Evolutionary conservation across 2,888 invertebrate species (phyloP), one percentile per base, ranked within the genome.

Genomic region (Archips xylosteana): DNA sequence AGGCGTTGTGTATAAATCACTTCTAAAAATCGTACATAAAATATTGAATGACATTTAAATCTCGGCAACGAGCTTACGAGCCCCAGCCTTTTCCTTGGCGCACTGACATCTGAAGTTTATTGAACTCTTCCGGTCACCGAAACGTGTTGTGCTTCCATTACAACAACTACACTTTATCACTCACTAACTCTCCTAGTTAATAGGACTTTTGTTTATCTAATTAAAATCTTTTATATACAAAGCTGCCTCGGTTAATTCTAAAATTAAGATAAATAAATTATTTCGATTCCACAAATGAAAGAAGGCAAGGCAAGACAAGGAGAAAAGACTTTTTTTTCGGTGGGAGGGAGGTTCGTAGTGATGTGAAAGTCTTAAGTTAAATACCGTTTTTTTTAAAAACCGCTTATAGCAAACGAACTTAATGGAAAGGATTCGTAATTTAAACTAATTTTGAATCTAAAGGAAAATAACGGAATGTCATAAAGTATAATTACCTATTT

Each of bases 101-200:
- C 82, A 78, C 81, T 84, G 87, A 86, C 87, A 85, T 81, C 83
- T 79, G 75, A 86, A 89, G 93, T 92, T 92, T 92, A 91, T 81
- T 93, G 92, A 94, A 92, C 92, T 88, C 87, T 81, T 69, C 75
- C 71, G 76, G 78, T 78, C 79, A 78, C 78, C 77, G 78, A 82
- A 82, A 86, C 78, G 79, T 75, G 73, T 74, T 60, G 60, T 54
- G 54, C 70, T 60, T 74, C 51, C 36, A 47, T 73, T 66, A 76
- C 72, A 73, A 72, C 67, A 65, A 78, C 78, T 79, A 81, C 80
- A 80, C 75, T 77, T 77, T 79, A 81, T 82, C 84, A 83, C 81
- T 85, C 80, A 82, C 79, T 80, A 78, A 13, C 70, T 63, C 66
- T 81, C 75, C 79, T 54, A 80, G 80, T 80, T 80, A 77, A 79